Conservation (phyloP, 2,797 vertebrate species). For the Galago senegalensis region DNA sequence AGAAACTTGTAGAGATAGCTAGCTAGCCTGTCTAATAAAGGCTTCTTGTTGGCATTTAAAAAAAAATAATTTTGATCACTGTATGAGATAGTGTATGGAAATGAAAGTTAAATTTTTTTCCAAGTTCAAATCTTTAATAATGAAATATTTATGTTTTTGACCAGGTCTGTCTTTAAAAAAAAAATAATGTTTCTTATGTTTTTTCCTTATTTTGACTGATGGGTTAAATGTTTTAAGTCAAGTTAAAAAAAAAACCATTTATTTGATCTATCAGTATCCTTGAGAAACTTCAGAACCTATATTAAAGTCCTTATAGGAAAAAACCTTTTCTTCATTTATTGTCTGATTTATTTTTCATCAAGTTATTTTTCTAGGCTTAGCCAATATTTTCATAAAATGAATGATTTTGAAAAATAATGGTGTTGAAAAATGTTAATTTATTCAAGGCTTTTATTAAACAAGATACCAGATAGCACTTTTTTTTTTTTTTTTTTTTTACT, state of each 20-base stretch:
- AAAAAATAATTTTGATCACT: not conserved
- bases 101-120: not conserved
- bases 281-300: not conserved
- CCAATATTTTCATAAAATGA: not conserved
- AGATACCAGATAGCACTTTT: not conserved
- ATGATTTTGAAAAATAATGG: constrained; percentile 7
- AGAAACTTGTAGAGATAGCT: too few species aligned
- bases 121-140: not conserved
- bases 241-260: not conserved
- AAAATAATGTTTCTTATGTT: not conserved
- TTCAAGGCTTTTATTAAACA: not conserved
- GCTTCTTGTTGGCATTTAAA: too few species aligned
- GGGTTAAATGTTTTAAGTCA: not conserved
- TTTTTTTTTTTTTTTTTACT: not conserved
- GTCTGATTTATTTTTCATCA: constrained; percentile 1
- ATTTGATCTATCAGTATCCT: not conserved
- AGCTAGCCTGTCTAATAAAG: too few species aligned
- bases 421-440: constrained; percentile 22
- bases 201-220: not conserved
- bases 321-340: not conserved
- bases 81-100: not conserved
- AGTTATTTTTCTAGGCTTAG: not conserved
- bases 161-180: not conserved
- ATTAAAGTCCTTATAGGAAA: not conserved
- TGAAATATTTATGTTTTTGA: not conserved